These are phyloP conservation scores for Tethya wilhelma DNA, from an alignment of 37 sponge, comb jelly and placozoan species.

Conservation along the genomic window DNA sequence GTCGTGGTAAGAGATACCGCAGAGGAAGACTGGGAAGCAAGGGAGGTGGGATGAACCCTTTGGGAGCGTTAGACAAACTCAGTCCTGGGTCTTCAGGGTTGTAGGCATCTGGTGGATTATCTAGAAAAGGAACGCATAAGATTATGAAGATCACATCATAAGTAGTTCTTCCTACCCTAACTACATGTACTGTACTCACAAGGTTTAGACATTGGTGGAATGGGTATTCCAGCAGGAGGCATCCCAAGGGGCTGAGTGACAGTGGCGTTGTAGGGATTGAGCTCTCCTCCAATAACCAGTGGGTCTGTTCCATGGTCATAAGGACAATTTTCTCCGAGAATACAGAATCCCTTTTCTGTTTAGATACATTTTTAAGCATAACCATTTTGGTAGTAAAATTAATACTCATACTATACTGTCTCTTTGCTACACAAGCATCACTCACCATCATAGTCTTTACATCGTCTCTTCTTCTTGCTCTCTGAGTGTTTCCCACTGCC, in stretches of 20 bases:
- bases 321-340: constrained; percentile 94
- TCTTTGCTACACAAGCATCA: background rate
- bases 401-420: background rate
- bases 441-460: constrained; percentile 92
- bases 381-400: background rate
- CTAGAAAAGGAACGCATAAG: background rate
- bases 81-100: constrained; percentile 87
- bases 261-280: constrained; percentile 22
- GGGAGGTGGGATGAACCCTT: constrained; percentile 18
- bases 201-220: constrained; percentile 11
- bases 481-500: background rate
- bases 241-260: constrained; percentile 41
- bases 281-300: constrained; percentile 74
- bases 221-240: constrained; percentile 27
- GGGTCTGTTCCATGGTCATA: constrained; percentile 95
- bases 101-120: constrained; percentile 56
- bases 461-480: constrained; percentile 56
- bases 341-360: constrained; percentile 93
- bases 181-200: constrained; percentile 1
- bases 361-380: background rate
- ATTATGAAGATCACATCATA: background rate
- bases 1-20: constrained; percentile 8
- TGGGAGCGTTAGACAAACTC: constrained; percentile 3
- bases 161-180: background rate
- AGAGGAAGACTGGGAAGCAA: too few relatives aligned